Evolutionary conservation across 2,888 invertebrate genomes (phyloP), one percentile per base, ranked within the genome.

Genomic region (Timandra comae): DNA sequence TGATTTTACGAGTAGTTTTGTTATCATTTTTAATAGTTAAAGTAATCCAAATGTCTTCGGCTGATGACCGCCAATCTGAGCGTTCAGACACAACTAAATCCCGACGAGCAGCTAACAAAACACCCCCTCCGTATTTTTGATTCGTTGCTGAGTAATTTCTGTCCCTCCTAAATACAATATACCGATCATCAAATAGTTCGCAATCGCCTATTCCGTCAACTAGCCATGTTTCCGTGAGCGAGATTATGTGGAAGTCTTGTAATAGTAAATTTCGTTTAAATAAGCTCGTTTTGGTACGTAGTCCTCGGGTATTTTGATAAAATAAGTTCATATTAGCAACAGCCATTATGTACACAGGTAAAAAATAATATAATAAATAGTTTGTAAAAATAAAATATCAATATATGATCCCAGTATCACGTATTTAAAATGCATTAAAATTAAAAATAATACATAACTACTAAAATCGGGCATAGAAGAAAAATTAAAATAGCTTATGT

Each of bases 141-240:
- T 7, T 2, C 3, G 31, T 35, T 3, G 22, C 12, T 12, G 19
- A 12, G 13, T 38, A 43, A 19, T 35, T 13, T 2, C 41, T 31
- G 28, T 39, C 37, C 7, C 36, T 29, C 8, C 44, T 21, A 21
- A 19, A 41, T 2, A 44, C 38, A 3, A 21, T 8, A 21, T 21
- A 21, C 8, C 21, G 7, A 7, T 21, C 21, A 8, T 21, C 21
- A 21, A 21, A 21, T 3, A 21, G 2, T 8, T 21, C 21, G 2
- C 21, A 2, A 7, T 21, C 21, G 7, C 8, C n/a, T 22, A 44
- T 41, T 10, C 41, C 29, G 1, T 27, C 25, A 3, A 36, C 9
- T 8, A 44, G 33, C 36, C 38, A 44, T 2, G 36, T 38, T 12
- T 44, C 45, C 3, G 38, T 42, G 10, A 45, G n/a, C n/a, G 29